Evolutionary conservation across 2,888 invertebrate genomes (phyloP).

Genomic region (Balanococcus diminutus): DNA sequence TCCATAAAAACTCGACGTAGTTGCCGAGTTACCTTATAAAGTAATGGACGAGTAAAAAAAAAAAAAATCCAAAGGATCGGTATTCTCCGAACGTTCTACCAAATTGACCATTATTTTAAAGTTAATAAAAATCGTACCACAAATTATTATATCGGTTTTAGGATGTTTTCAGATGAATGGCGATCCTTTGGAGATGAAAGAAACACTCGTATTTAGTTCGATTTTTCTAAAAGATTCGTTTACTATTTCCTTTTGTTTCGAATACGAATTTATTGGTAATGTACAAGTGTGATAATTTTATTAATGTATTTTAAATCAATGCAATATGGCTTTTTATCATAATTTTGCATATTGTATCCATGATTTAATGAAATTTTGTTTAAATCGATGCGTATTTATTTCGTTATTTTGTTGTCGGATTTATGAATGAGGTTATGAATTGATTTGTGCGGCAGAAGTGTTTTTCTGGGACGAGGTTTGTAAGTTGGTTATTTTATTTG

Average conservation of each 20-base stretch:
- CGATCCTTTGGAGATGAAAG: background rate
- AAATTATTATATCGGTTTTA: no score
- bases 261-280: background rate
- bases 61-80: background rate
- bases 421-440: no score
- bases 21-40: background rate
- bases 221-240: background rate
- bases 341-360: slow-evolving; percentile 26
- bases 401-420: no score
- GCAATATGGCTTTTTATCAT: slow-evolving; percentile 45
- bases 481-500: no score
- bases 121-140: background rate
- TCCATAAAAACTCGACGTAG: background rate
- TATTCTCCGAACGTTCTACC: background rate
- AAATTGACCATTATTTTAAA: background rate
- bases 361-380: slow-evolving; percentile 21
- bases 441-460: no score
- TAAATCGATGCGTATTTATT: background rate
- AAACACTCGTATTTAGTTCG: background rate
- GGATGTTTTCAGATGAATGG: background rate
- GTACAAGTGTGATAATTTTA: slow-evolving; percentile 48
- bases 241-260: background rate
- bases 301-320: slow-evolving; percentile 31
- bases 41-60: background rate
- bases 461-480: no score